Percentiles rank a stretch among this genome's conserved stretches.
Conservation (phyloP, 2,113 vertebrate species). For the Steatornis caripensis region DNA sequence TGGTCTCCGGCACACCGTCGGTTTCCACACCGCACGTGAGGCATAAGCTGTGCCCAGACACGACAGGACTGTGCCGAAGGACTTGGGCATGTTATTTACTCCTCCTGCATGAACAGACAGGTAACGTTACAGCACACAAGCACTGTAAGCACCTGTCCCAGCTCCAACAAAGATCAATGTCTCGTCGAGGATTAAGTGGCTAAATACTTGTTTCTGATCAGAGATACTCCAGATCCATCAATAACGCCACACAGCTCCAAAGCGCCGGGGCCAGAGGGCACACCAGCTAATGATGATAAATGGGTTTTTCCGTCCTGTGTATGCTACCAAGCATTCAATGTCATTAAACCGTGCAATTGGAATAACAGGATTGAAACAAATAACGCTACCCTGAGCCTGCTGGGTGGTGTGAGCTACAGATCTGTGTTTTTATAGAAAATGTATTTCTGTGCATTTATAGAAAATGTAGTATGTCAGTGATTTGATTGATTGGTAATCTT, state of each 20-base stretch:
- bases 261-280: not conserved
- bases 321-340: not conserved
- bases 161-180: not conserved
- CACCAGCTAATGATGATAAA: not conserved
- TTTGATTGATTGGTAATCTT: not conserved
- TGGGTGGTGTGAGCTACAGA: not conserved
- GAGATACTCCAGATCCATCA: not conserved
- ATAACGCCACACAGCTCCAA: not conserved
- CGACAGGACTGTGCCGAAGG: not conserved
- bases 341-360: not conserved
- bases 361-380: not conserved
- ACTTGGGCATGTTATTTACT: not conserved
- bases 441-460: not conserved
- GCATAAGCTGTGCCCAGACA: no score
- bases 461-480: not conserved
- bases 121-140: fast-evolving
- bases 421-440: not conserved
- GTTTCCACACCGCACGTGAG: not conserved
- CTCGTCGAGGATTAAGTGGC: not conserved
- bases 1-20: not conserved
- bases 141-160: not conserved
- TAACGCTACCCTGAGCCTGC: not conserved
- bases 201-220: not conserved
- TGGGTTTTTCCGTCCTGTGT: not conserved
- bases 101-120: not conserved